Percentiles rank a stretch among this genome's conserved stretches.
Evolutionary conservation across 2,797 vertebrate genomes (phyloP).

Genomic region (Sandelia bainsii): DNA sequence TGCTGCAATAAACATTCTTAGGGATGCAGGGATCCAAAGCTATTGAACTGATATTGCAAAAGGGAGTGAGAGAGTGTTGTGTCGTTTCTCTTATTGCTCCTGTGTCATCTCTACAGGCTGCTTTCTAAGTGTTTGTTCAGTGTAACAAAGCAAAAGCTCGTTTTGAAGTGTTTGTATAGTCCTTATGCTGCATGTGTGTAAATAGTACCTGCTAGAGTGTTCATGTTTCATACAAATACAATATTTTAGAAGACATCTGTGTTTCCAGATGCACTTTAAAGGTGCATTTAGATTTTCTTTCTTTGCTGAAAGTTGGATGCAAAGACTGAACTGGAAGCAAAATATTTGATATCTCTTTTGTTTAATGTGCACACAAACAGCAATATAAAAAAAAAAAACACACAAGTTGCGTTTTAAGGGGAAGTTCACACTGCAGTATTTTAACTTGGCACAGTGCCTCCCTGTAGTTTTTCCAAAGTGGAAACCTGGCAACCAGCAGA

Average conservation of each 20-base stretch:
- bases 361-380: background rate
- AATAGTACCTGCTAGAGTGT: background rate
- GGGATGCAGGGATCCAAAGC: constrained; percentile 37
- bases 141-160: background rate
- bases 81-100: background rate
- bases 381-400: background rate
- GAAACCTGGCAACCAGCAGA: constrained; percentile 44
- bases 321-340: background rate
- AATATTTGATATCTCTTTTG: background rate
- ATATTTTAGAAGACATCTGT: background rate
- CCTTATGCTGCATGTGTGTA: background rate
- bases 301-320: background rate
- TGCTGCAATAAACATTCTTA: constrained; percentile 41
- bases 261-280: too few relatives aligned
- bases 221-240: background rate
- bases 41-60: constrained; percentile 36
- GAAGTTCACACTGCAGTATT: background rate
- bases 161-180: background rate
- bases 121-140: constrained; percentile 6
- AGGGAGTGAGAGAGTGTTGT: background rate
- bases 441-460: background rate
- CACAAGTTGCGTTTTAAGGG: background rate
- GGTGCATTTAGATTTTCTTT: background rate
- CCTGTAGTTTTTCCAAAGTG: constrained; percentile 28
- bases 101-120: background rate